phyloP scores from a whole-genome alignment of 53 echinoderm and acorn worm species.

The Temnopleurus reevesii region DNA sequence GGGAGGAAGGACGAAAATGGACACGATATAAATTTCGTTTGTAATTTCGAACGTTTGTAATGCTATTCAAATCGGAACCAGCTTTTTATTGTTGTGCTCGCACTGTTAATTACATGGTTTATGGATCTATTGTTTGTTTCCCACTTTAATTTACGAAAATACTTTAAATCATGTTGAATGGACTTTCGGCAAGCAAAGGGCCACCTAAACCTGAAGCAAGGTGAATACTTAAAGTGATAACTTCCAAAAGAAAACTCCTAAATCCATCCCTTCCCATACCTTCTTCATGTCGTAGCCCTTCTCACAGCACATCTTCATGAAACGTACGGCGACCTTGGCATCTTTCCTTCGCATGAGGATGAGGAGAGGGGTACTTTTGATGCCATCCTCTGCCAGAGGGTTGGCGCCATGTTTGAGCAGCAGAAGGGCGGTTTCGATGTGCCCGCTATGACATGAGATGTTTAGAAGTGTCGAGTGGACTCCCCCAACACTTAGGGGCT shows the following conservation, averaged over 20 bases:
- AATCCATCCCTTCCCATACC: background rate
- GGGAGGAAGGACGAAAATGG: no score
- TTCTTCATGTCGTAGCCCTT: background rate
- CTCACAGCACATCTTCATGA: background rate
- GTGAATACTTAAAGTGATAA: no score
- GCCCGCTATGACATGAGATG: background rate
- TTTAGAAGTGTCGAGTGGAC: background rate
- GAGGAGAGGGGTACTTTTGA: slow-evolving; percentile 1
- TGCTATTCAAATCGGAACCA: no score
- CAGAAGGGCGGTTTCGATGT: background rate
- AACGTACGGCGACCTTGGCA: background rate
- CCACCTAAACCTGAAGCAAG: no score
- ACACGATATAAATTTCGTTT: no score
- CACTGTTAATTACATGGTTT: no score
- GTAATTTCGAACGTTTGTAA: no score
- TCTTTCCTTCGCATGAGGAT: background rate
- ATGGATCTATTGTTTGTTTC: no score
- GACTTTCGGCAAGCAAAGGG: background rate
- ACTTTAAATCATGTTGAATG: no score
- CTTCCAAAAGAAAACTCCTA: background rate
- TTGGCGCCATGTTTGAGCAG: background rate
- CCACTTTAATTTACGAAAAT: no score
- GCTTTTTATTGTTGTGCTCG: no score
- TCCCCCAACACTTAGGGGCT: background rate
- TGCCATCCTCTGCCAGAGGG: background rate